Percentiles rank a stretch among this genome's conserved stretches.
Conservation (phyloP, 2,113 vertebrate species). For the Pogona vitticeps region DNA sequence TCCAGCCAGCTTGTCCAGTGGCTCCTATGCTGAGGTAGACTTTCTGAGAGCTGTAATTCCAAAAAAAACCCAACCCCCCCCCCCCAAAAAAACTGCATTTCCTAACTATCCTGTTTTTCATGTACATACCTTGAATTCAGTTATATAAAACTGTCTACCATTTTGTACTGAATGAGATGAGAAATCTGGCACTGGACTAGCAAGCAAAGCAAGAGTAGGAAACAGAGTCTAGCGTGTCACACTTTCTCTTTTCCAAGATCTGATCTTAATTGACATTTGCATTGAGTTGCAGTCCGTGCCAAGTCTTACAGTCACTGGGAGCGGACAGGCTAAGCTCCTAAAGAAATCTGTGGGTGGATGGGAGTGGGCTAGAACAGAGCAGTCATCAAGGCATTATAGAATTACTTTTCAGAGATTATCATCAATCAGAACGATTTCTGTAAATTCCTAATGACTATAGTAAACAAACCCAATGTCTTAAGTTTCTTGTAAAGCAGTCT, state of each 20-base stretch:
- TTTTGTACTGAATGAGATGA: conserved; percentile 13
- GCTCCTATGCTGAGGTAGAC: too few relatives aligned
- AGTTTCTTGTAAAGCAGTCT: conserved; percentile 66
- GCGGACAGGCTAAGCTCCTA: not conserved
- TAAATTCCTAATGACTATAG: conserved; percentile 56
- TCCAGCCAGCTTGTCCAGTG: too few relatives aligned
- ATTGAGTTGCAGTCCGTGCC: not conserved
- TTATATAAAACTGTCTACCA: not conserved
- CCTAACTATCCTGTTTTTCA: too few relatives aligned
- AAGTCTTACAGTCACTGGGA: conserved; percentile 6
- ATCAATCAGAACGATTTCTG: conserved; percentile 46
- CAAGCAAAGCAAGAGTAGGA: not conserved
- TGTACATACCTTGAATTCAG: too few relatives aligned
- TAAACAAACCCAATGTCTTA: conserved; percentile 61
- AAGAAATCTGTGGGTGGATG: conserved; percentile 7
- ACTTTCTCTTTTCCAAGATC: conserved; percentile 54
- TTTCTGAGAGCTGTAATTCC: too few relatives aligned
- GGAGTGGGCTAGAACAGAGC: conserved; percentile 36
- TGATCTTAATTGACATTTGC: conserved; percentile 7
- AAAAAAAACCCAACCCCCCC: too few relatives aligned
- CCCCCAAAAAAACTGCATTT: too few relatives aligned
- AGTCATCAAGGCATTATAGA: conserved; percentile 45
- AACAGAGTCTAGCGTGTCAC: conserved; percentile 5
- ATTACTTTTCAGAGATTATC: conserved; percentile 38
- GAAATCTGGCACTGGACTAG: conserved; percentile 23